Evolutionary conservation across 2,888 invertebrate species (phyloP), one percentile per base, ranked within the genome.

Genomic region (Chironomus tentans): DNA sequence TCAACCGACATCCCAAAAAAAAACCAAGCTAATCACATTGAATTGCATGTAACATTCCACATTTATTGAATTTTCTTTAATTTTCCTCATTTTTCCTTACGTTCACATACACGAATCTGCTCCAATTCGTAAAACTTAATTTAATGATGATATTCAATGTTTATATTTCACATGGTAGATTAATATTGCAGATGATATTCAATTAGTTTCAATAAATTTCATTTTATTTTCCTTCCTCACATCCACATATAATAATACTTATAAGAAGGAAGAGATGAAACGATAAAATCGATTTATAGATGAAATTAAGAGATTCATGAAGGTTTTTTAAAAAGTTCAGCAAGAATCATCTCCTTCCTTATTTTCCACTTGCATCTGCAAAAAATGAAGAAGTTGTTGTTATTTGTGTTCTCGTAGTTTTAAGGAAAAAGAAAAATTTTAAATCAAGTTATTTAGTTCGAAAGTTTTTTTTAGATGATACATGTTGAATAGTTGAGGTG

Each of bases 121-220:
- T 38, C 38, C 38, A 1, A 38, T 38, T 10, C 10, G 2, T 38
- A 10, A 38, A 38, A 38, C 56, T 56, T 56, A 56, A 56, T 56
- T 56, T 56, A 56, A 56, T 7, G 56, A 56, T 56, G 56, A 56
- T 56, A 56, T 56, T 56, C 56, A 13, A 65, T 65, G 22, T 65
- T 65, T 65, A 65, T 65, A 12, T 21, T 21, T 22, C 22, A 21
- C 24, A 21, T 65, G 21, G 12, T 21, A 65, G 22, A 65, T 65
- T 65, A 65, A 22, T 65, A 24, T 18, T 21, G 65, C 10, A 62
- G 7, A 56, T 56, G n/a, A 56, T 15, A 56, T 56, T 56, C 56
- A 65, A 65, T 65, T 65, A 65, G 22, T 65, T 65, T 65, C 65
- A 65, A 65, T 65, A 65, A 65, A 65, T 56, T 56, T 56, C 56